Conservation (phyloP, 2,113 vertebrate species). For the Lepus europaeus region DNA sequence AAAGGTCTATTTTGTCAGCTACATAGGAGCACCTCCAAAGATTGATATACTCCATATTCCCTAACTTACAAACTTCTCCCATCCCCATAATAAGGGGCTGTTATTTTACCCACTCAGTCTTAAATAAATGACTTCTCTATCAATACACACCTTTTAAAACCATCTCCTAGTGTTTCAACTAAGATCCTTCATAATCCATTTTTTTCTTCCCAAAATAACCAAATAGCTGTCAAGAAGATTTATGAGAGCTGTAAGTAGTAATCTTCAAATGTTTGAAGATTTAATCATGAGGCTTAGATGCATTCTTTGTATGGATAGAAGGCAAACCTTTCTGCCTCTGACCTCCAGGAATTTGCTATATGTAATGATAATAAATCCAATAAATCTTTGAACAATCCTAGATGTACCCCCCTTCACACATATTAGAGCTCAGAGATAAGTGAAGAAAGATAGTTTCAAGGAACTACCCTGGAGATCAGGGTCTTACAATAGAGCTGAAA, state of each 20-base stretch:
- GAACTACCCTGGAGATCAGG: background rate
- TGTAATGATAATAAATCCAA: constrained; percentile 2
- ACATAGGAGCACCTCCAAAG: background rate
- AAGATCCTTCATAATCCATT: background rate
- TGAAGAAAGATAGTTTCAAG: background rate
- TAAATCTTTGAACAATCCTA: background rate
- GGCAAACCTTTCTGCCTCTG: background rate
- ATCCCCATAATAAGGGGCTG: background rate
- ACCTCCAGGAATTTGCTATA: background rate
- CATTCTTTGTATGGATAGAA: background rate
- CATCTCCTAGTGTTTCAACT: constrained; percentile 19
- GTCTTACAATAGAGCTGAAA: background rate
- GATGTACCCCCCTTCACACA: background rate
- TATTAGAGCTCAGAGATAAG: background rate
- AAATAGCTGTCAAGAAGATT: constrained; percentile 41
- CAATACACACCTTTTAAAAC: background rate
- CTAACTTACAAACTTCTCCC: background rate
- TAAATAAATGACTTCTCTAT: constrained; percentile 40
- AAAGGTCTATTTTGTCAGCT: background rate
- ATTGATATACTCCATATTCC: constrained; percentile 25
- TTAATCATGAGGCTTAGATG: constrained; percentile 32
- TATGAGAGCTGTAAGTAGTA: background rate
- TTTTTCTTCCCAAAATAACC: constrained; percentile 55
- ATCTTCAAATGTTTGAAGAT: constrained; percentile 57
- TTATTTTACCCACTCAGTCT: background rate